Evolutionary conservation across 2,797 vertebrate species (phyloP).

Genomic region (Hafferia zeledoni): DNA sequence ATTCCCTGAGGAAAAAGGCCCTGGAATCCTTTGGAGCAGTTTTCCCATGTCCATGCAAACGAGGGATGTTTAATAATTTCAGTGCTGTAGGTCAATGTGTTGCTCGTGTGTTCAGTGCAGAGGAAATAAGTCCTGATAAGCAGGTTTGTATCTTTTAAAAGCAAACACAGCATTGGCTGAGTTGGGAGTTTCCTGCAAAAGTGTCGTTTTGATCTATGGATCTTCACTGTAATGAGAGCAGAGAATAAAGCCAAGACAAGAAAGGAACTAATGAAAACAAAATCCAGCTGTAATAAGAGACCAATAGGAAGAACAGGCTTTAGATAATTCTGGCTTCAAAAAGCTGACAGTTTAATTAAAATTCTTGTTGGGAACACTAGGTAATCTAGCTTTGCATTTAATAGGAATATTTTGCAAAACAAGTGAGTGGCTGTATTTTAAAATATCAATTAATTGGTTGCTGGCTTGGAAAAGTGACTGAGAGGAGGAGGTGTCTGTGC

Average conservation of each 20-base stretch:
- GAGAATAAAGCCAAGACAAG: conserved; percentile 47
- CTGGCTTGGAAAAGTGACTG: not conserved
- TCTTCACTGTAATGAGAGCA: conserved; percentile 20
- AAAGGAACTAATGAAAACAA: conserved; percentile 66
- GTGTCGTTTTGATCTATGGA: conserved; percentile 57
- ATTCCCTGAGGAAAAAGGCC: not conserved
- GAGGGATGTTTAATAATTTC: not conserved
- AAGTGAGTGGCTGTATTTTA: conserved; percentile 13
- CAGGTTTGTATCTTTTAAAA: conserved; percentile 3
- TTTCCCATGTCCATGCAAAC: not conserved
- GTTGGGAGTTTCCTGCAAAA: conserved; percentile 3
- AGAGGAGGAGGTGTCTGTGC: not conserved
- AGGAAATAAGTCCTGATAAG: conserved; percentile 15
- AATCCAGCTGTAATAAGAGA: conserved; percentile 60
- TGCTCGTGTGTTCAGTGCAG: not conserved
- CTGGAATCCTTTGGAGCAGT: not conserved
- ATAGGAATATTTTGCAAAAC: conserved; percentile 48
- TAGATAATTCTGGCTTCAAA: conserved; percentile 42
- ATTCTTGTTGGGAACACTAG: conserved; percentile 37
- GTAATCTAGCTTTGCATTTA: conserved; percentile 49
- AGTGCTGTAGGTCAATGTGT: not conserved
- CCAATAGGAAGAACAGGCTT: conserved; percentile 21
- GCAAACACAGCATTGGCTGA: not conserved
- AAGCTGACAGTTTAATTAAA: conserved; percentile 74
- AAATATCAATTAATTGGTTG: conserved; percentile 30